phyloP scores from a whole-genome alignment of 2,888 invertebrate genomes.

The Sussaba pulchella region DNA sequence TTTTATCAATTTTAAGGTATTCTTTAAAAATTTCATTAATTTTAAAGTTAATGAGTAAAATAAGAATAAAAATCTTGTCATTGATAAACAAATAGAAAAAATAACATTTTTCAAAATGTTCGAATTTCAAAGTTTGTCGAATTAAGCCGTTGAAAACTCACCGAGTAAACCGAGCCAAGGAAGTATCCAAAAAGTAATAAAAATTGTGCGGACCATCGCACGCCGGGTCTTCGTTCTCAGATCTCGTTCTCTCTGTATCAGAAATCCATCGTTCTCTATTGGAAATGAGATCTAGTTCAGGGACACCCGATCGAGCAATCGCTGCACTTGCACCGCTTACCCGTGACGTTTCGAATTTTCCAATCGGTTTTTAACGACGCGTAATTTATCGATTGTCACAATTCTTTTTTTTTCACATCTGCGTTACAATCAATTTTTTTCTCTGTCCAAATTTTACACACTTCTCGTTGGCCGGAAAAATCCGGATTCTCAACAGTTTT shows the following conservation, averaged over 20 bases:
- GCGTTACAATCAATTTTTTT: too few relatives aligned
- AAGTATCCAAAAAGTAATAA: conserved; percentile 79
- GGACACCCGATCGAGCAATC: conserved; percentile 3
- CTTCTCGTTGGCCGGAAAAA: neutral
- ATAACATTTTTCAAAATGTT: too few relatives aligned
- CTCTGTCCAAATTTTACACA: neutral
- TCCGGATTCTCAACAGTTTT: neutral
- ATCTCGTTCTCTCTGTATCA: conserved; percentile 52
- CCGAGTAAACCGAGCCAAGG: conserved; percentile 79
- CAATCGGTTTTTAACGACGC: neutral
- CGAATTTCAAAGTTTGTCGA: too few relatives aligned
- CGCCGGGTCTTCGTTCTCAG: conserved; percentile 53
- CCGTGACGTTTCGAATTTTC: neutral
- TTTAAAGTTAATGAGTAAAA: too few relatives aligned
- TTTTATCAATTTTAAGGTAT: too few relatives aligned
- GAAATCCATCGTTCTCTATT: conserved; percentile 50
- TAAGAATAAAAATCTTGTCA: too few relatives aligned
- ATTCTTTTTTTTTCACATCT: neutral
- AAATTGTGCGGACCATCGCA: conserved; percentile 82
- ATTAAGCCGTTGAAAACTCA: conserved; percentile 71
- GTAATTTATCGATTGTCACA: conserved; percentile 6
- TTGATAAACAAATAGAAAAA: too few relatives aligned
- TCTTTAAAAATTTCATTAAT: too few relatives aligned
- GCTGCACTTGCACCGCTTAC: conserved; percentile 26
- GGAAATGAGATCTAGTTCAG: conserved; percentile 39